phyloP scores from a whole-genome alignment of 2,797 vertebrate genomes.

The Sebastes oblongus region DNA sequence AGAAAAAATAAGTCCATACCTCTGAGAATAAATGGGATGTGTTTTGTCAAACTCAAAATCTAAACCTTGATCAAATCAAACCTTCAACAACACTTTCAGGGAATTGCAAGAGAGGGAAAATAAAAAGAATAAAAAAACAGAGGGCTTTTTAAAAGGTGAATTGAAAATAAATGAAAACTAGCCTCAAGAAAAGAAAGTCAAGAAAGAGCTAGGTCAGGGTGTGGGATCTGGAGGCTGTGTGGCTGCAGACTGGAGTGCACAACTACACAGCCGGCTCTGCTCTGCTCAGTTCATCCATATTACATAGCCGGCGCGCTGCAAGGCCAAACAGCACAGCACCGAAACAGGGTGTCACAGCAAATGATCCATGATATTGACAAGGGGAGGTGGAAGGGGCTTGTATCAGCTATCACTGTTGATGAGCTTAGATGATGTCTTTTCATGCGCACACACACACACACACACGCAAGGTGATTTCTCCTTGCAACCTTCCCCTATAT shows the following conservation, averaged over 20 bases:
- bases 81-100: background rate
- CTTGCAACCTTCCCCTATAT: background rate
- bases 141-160: background rate
- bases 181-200: background rate
- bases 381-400: conserved; percentile 21
- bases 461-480: background rate
- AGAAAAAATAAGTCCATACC: background rate
- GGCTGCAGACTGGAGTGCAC: conserved; percentile 19
- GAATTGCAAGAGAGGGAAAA: background rate
- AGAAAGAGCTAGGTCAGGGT: background rate
- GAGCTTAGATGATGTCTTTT: conserved; percentile 38
- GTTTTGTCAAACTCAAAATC: background rate
- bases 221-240: background rate
- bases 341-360: conserved; percentile 59
- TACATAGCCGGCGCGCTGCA: conserved; percentile 42
- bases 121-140: background rate
- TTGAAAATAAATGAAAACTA: background rate
- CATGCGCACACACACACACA: conserved; percentile 7
- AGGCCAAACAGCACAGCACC: conserved; percentile 54
- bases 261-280: conserved; percentile 12
- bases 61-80: background rate
- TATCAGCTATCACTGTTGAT: conserved; percentile 54
- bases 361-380: conserved; percentile 64
- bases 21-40: background rate
- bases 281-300: conserved; percentile 53